These are phyloP conservation scores for Trichonephila clavipes DNA, from an alignment of 1,140 invertebrate species.

Conservation along the genomic window DNA sequence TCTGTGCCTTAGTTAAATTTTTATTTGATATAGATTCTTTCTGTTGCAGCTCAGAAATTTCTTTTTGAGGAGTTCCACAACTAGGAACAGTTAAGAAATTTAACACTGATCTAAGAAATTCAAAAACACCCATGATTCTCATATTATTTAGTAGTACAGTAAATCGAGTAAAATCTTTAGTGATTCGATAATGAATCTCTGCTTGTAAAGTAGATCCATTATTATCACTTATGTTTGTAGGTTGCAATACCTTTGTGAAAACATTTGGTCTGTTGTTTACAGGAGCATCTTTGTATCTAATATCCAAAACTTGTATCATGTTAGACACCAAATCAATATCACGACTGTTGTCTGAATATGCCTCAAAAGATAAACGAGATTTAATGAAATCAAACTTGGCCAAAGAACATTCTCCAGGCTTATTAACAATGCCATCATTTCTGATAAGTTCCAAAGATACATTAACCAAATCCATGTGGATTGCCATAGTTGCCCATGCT, in stretches of 20 bases:
- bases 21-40: background rate
- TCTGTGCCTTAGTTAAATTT: background rate
- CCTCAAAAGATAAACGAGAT: slow-evolving; percentile 91
- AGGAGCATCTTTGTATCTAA: slow-evolving; percentile 85
- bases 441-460: slow-evolving; percentile 88
- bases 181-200: slow-evolving; percentile 88
- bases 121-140: slow-evolving; percentile 94
- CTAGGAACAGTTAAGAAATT: slow-evolving; percentile 86
- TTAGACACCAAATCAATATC: slow-evolving; percentile 96
- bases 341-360: slow-evolving; percentile 91
- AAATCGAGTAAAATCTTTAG: slow-evolving; percentile 87
- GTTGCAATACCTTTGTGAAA: slow-evolving; percentile 94
- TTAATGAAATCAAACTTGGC: slow-evolving; percentile 96
- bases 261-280: slow-evolving; percentile 89
- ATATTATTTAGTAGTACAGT: slow-evolving; percentile 97
- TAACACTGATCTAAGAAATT: slow-evolving; percentile 93
- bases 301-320: slow-evolving; percentile 93
- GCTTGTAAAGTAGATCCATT: slow-evolving; percentile 86
- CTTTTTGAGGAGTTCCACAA: background rate
- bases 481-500: slow-evolving; percentile 88
- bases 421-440: slow-evolving; percentile 80
- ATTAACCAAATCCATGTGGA: slow-evolving; percentile 92
- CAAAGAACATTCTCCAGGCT: slow-evolving; percentile 82
- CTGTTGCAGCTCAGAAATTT: background rate
- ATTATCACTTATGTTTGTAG: slow-evolving; percentile 83